Conservation (phyloP, 2,797 vertebrate species). For the Apodemus agrarius region DNA sequence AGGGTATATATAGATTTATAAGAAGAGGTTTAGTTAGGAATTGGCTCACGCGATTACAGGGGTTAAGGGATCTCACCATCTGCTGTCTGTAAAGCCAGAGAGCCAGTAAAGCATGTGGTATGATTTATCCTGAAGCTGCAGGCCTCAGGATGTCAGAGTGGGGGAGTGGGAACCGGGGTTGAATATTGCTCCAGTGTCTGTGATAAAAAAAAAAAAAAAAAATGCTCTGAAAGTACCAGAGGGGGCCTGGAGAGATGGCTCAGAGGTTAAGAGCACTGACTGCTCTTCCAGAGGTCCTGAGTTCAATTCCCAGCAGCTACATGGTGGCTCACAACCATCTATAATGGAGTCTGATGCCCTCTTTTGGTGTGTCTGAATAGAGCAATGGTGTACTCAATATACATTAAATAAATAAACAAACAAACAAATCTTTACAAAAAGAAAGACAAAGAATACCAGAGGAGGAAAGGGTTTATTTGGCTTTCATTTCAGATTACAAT, state of each 20-base stretch:
- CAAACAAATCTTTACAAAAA: too few relatives aligned
- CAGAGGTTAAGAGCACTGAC: too few relatives aligned
- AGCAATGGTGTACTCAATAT: too few relatives aligned
- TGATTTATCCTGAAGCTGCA: neutral
- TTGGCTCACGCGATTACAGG: neutral
- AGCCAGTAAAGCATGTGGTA: neutral
- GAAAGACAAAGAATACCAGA: neutral
- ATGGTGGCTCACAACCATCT: too few relatives aligned
- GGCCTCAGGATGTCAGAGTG: neutral
- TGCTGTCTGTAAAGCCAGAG: neutral
- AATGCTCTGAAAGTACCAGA: neutral
- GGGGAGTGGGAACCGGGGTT: too few relatives aligned
- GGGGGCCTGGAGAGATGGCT: neutral
- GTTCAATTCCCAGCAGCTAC: too few relatives aligned
- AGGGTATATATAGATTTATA: conserved; percentile 23
- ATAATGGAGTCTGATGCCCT: too few relatives aligned
- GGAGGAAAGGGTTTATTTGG: neutral
- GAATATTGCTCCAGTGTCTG: neutral
- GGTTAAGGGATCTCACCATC: neutral
- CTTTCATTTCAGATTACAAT: neutral
- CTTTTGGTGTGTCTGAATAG: too few relatives aligned
- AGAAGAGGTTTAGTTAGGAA: conserved; percentile 29
- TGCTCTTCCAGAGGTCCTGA: too few relatives aligned
- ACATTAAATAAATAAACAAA: too few relatives aligned
- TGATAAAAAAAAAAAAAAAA: neutral